Evolutionary conservation across 2,888 invertebrate species (phyloP).

Genomic region (Scelioninae gen. 2): DNA sequence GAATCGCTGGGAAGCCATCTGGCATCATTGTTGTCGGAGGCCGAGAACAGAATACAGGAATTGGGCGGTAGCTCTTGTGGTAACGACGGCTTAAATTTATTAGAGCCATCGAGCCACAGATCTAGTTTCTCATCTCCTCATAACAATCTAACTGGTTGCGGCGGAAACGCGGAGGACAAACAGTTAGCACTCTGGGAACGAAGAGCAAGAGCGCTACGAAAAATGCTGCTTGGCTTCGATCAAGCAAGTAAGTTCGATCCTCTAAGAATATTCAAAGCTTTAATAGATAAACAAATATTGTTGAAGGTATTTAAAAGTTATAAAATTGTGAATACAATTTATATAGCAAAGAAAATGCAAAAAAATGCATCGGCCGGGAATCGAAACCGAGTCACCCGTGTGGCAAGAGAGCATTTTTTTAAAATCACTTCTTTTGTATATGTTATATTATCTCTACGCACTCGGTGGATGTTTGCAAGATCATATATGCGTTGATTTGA

Average conservation of each 20-base stretch:
- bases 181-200: constrained; percentile 93
- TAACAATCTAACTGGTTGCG: constrained; percentile 80
- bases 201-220: constrained; percentile 85
- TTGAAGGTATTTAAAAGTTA: too few relatives aligned
- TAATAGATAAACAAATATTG: background rate
- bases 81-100: constrained; percentile 65
- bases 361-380: too few relatives aligned
- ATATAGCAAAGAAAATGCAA: too few relatives aligned
- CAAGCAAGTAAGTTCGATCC: constrained; percentile 80
- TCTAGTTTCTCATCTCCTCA: constrained; percentile 72
- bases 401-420: too few relatives aligned
- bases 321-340: too few relatives aligned
- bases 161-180: constrained; percentile 85
- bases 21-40: constrained; percentile 85
- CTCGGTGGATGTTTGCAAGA: too few relatives aligned
- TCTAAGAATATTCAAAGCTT: too few relatives aligned
- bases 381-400: too few relatives aligned
- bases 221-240: constrained; percentile 91
- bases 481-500: too few relatives aligned
- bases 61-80: constrained; percentile 77
- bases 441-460: too few relatives aligned
- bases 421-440: too few relatives aligned
- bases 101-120: constrained; percentile 70
- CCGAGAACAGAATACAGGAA: constrained; percentile 89
- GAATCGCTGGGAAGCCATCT: constrained; percentile 87